Base-by-base conservation (phyloP, 1,140 invertebrate species). In the Atta colombica region DNA sequence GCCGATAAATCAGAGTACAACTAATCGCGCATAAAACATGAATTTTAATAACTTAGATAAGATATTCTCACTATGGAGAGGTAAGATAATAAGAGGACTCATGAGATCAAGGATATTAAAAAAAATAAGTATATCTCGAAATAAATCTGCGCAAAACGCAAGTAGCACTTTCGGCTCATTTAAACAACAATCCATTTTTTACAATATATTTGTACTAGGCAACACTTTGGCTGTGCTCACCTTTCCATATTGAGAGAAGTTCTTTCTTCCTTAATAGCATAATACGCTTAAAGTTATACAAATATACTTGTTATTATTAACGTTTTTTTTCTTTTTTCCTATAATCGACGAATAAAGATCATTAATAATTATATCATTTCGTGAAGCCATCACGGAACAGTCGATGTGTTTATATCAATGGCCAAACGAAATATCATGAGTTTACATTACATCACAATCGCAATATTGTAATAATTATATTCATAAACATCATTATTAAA, bases 1-100 rank as follows among this genome's bases (percentile, higher is more conserved):
- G 88, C 87, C 82, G 89, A 85, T 91, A 93, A 92, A 92, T 91
- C 87, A 87, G 82, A 88, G 74, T 89, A 88, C 63, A 92, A 92
- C 85, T 92, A 88, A 91, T 89, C 65, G 65, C 89, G 68, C 68
- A 53, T 87, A 89, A 86, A 89, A 84, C 66, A 90, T 86, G 69
- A 81, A 71, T 74, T 90, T 90, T 89, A 84, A 90, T 78, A 89
- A 90, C 77, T 90, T 87, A 86, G 71, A 39, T 58, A 90, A 78
- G 61, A 87, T 85, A 66, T 86, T 90, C 89, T 89, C 89, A 89
- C 88, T 90, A 90, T 90, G 89, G 89, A 90, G 89, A 90, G 89
- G 89, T 90, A 90, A 90, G 88, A 77, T 87, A 74, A 89, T 77
- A 75, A 84, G 69, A 75, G 55, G 39, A 53, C n/a, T 55, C 63